phyloP scores from a whole-genome alignment of 2,888 invertebrate species.

The Diadromus collaris region DNA sequence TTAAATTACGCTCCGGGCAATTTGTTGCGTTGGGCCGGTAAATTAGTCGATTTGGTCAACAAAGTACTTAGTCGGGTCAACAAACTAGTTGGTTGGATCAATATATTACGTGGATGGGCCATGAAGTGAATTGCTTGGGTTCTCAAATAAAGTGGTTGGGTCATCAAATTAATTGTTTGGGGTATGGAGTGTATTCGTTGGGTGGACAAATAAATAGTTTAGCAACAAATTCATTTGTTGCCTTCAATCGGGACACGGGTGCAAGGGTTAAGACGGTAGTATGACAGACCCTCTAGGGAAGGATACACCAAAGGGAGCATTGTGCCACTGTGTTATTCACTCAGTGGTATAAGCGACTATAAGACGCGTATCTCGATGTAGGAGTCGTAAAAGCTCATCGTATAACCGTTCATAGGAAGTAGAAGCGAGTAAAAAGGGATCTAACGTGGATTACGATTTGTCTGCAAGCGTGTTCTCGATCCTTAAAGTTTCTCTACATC shows the following conservation, averaged over 20 bases:
- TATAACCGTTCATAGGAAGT: constrained; percentile 31
- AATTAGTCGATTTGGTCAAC: not conserved
- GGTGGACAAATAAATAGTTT: not conserved
- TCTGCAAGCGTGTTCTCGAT: constrained; percentile 39
- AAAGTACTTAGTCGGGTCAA: not conserved
- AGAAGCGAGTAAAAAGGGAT: constrained; percentile 29
- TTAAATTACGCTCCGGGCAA: not conserved
- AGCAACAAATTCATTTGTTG: not conserved
- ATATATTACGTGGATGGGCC: not conserved
- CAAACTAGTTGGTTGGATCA: not conserved
- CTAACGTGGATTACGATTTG: constrained; percentile 22
- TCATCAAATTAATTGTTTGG: not conserved
- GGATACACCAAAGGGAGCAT: not conserved
- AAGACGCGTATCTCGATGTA: constrained; percentile 30
- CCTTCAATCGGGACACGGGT: not conserved
- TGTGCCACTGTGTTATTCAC: constrained; percentile 9
- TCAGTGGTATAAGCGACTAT: constrained; percentile 35
- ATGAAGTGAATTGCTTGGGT: not conserved
- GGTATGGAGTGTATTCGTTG: not conserved
- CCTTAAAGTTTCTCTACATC: not conserved
- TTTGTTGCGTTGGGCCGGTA: not conserved
- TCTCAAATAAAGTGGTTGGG: not conserved
- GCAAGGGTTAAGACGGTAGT: not conserved
- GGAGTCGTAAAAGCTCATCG: constrained; percentile 43
- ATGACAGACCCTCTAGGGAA: not conserved